phyloP scores from a whole-genome alignment of 1,140 invertebrate genomes.

The Calosoma granatense region DNA sequence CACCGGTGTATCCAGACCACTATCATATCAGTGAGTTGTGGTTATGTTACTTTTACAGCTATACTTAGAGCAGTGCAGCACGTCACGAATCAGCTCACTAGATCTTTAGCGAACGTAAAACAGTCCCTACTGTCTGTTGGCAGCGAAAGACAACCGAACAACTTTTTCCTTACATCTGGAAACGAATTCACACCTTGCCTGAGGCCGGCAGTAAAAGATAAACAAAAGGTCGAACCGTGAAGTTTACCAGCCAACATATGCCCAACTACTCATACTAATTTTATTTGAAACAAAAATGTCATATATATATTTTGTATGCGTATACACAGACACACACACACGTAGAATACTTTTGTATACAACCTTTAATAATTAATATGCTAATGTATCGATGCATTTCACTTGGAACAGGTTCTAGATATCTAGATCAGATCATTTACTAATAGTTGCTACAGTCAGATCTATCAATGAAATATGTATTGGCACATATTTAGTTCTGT shows the following conservation, averaged over 20 bases:
- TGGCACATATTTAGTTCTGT: too few relatives aligned
- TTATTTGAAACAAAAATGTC: background rate
- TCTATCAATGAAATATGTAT: too few relatives aligned
- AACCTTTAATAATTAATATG: background rate
- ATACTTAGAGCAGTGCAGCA: slow-evolving; percentile 1
- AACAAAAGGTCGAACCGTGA: slow-evolving; percentile 4
- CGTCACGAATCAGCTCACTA: slow-evolving; percentile 4
- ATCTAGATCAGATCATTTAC: too few relatives aligned
- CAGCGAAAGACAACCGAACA: slow-evolving; percentile 2
- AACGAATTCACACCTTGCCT: background rate
- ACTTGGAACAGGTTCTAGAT: too few relatives aligned
- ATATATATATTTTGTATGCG: background rate
- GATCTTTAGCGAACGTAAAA: slow-evolving; percentile 1
- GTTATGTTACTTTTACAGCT: background rate
- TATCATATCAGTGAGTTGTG: background rate
- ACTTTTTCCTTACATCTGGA: background rate
- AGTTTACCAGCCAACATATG: too few relatives aligned
- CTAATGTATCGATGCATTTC: too few relatives aligned
- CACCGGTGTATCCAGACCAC: background rate
- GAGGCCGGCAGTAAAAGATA: background rate
- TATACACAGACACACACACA: background rate
- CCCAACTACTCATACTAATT: background rate
- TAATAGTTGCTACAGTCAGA: too few relatives aligned
- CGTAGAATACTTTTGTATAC: background rate
- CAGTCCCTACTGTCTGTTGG: background rate